Conservation (phyloP, 2,113 vertebrate species). For the Martes martes region DNA sequence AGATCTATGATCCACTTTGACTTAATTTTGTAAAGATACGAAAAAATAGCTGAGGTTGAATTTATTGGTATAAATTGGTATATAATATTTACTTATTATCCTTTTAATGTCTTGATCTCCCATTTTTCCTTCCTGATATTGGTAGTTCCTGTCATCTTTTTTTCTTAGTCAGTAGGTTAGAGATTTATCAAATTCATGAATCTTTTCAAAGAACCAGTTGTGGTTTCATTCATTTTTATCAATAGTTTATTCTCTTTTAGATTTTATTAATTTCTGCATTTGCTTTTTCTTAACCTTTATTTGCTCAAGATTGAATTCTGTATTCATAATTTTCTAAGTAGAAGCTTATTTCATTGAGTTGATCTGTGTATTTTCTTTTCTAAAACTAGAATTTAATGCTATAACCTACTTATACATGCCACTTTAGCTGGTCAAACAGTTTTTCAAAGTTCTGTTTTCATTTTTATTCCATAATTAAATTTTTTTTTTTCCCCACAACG, state of each 20-base stretch:
- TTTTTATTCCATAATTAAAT: not conserved
- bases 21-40: not conserved
- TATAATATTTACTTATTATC: not conserved
- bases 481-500: not conserved
- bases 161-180: not conserved
- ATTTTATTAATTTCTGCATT: not conserved
- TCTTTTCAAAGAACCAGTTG: not conserved
- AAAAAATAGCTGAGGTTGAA: not conserved
- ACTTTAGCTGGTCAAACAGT: not conserved
- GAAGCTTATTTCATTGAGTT: not conserved
- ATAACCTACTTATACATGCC: not conserved
- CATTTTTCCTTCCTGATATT: not conserved
- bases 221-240: not conserved
- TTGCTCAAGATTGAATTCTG: not conserved
- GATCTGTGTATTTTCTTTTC: not conserved
- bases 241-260: not conserved
- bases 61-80: not conserved
- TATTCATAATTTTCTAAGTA: not conserved
- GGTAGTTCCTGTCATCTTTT: not conserved
- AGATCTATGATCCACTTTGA: not conserved
- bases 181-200: not conserved
- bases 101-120: not conserved
- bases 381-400: not conserved
- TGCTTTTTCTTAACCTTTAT: not conserved
- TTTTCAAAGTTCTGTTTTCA: not conserved